Percentiles rank a stretch among this genome's conserved stretches.
Conservation (phyloP, 2,797 vertebrate genomes). For the Sitta carolinensis region DNA sequence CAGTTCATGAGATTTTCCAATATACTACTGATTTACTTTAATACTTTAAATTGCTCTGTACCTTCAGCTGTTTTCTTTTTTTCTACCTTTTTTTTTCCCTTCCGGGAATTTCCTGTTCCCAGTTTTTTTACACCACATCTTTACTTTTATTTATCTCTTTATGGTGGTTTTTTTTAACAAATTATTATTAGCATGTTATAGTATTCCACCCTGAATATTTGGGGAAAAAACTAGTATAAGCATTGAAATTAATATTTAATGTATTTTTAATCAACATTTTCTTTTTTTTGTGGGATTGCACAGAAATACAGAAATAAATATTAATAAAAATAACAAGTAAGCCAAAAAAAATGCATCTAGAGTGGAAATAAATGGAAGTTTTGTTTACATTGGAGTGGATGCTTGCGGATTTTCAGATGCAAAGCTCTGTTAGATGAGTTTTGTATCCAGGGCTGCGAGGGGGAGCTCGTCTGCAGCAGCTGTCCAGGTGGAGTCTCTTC, state of each 20-base stretch:
- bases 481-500: neutral
- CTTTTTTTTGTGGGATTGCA: neutral
- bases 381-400: neutral
- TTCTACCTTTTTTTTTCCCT: fast-evolving
- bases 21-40: neutral
- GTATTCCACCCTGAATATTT: neutral
- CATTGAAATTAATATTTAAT: neutral
- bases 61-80: neutral
- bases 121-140: neutral
- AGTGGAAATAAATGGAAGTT: neutral
- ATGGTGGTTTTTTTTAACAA: neutral
- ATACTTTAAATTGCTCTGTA: neutral
- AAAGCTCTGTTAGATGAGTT: neutral
- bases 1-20: neutral
- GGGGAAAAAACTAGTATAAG: neutral
- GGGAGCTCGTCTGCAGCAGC: neutral
- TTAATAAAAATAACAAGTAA: neutral
- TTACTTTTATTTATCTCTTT: neutral
- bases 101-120: neutral
- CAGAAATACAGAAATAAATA: neutral
- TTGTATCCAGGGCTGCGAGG: neutral
- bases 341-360: fast-evolving
- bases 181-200: neutral
- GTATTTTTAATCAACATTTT: neutral
- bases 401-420: neutral